Percentiles rank a stretch among this genome's conserved stretches.
phyloP scores from a whole-genome alignment of 2,888 invertebrate genomes.

The Urechis unicinctus region DNA sequence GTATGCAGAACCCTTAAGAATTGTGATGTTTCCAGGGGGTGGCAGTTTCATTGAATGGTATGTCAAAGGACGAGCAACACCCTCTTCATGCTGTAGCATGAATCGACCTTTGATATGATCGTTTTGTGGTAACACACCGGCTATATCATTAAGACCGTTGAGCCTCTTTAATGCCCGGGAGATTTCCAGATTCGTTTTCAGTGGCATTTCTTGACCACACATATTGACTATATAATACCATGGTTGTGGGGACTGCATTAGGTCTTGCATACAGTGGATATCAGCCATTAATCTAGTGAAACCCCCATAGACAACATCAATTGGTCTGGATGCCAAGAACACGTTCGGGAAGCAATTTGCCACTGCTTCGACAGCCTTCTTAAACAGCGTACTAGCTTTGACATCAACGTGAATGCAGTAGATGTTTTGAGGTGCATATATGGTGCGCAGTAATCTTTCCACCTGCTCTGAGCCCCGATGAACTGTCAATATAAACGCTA shows the following conservation, averaged over 20 bases:
- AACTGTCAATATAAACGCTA: slow-evolving; percentile 13
- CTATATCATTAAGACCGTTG: slow-evolving; percentile 33
- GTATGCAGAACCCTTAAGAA: slow-evolving; percentile 34
- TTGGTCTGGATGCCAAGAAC: slow-evolving; percentile 2
- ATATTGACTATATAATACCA: slow-evolving; percentile 36
- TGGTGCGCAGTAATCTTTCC: slow-evolving; percentile 11
- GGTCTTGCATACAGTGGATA: slow-evolving; percentile 13
- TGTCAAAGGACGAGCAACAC: not conserved
- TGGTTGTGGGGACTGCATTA: slow-evolving; percentile 5
- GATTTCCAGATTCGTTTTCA: slow-evolving; percentile 35
- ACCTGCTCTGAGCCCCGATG: slow-evolving; percentile 11
- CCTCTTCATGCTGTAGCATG: not conserved
- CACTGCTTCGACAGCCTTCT: slow-evolving; percentile 8
- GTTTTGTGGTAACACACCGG: not conserved
- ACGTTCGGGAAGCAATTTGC: slow-evolving; percentile 14
- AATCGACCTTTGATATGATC: not conserved
- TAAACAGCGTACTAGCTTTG: slow-evolving; percentile 19
- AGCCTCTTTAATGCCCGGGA: slow-evolving; percentile 29
- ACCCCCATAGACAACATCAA: slow-evolving; percentile 10
- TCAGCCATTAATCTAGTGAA: slow-evolving; percentile 16
- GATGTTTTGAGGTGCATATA: slow-evolving; percentile 18
- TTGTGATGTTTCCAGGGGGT: slow-evolving; percentile 24
- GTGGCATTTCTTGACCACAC: slow-evolving; percentile 32
- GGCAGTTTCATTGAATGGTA: not conserved
- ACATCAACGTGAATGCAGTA: slow-evolving; percentile 44